Conservation (phyloP, 2,888 invertebrate genomes). For the Amiota communis region DNA sequence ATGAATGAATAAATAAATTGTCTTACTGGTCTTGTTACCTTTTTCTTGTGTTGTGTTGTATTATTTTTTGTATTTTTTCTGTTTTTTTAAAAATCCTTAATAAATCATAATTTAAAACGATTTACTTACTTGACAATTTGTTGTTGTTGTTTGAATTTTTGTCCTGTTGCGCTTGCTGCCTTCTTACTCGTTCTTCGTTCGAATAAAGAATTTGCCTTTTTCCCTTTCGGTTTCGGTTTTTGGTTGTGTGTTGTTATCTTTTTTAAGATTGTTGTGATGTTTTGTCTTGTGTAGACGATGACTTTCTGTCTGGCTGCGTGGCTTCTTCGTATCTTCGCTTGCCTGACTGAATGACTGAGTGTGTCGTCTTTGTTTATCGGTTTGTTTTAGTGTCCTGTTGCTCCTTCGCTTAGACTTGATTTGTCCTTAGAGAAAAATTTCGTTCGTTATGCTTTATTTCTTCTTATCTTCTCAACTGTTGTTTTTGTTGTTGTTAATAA, state of each 20-base stretch:
- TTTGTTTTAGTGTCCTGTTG: constrained; percentile 13
- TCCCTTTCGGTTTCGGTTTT: too few relatives aligned
- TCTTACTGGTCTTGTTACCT: constrained; percentile 26
- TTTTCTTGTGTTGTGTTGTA: not conserved
- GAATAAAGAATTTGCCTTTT: not conserved
- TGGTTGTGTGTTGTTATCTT: not conserved
- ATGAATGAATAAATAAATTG: too few relatives aligned
- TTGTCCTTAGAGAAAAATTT: not conserved
- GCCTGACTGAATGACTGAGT: too few relatives aligned
- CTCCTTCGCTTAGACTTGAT: not conserved
- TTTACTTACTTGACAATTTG: too few relatives aligned
- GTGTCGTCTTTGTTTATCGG: constrained; percentile 39
- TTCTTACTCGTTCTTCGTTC: too few relatives aligned
- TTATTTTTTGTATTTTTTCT: too few relatives aligned
- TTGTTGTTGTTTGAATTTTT: too few relatives aligned
- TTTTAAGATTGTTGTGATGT: not conserved
- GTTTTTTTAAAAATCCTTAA: too few relatives aligned
- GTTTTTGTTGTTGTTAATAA: not conserved
- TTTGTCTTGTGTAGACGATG: not conserved
- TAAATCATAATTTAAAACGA: too few relatives aligned
- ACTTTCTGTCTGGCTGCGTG: too few relatives aligned
- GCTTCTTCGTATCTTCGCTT: too few relatives aligned
- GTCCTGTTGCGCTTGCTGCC: too few relatives aligned
- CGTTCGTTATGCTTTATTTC: not conserved
- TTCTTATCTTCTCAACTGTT: not conserved